Conservation (phyloP, 2,888 invertebrate genomes). For the Myathropa florea region DNA sequence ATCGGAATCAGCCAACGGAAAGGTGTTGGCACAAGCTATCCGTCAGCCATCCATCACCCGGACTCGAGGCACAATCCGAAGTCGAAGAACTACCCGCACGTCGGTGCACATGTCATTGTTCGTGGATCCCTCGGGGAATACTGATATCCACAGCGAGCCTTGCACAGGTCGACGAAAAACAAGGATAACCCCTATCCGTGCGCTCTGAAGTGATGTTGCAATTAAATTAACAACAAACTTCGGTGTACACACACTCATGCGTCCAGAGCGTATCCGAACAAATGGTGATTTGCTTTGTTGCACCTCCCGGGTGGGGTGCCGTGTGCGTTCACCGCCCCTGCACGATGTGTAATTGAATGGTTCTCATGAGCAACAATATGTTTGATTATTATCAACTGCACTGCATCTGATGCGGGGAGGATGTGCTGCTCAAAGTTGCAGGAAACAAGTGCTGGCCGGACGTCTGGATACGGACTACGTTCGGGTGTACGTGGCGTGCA, state of each 20-base stretch:
- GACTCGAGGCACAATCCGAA: too few species aligned
- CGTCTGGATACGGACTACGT: constrained; percentile 10
- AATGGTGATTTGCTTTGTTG: constrained; percentile 49
- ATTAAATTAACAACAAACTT: constrained; percentile 57
- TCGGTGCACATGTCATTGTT: too few species aligned
- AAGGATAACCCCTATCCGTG: constrained; percentile 9
- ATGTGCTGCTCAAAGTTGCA: constrained; percentile 62
- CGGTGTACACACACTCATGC: constrained; percentile 8
- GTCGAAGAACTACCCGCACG: neutral
- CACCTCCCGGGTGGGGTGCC: neutral
- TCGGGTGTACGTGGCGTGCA: constrained; percentile 5
- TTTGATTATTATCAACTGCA: constrained; percentile 70
- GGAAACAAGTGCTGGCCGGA: constrained; percentile 67
- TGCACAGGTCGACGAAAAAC: constrained; percentile 9
- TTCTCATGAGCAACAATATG: constrained; percentile 67
- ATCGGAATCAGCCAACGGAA: neutral
- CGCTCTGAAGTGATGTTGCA: constrained; percentile 35
- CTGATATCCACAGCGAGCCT: neutral
- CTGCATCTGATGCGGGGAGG: constrained; percentile 58
- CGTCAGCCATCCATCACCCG: neutral
- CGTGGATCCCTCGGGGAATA: neutral
- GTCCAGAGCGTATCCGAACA: constrained; percentile 37
- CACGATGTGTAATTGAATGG: constrained; percentile 63
- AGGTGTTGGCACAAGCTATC: neutral
- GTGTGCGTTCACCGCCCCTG: constrained; percentile 39